Conservation (phyloP, 2,113 vertebrate genomes). For the Sorex araneus region DNA sequence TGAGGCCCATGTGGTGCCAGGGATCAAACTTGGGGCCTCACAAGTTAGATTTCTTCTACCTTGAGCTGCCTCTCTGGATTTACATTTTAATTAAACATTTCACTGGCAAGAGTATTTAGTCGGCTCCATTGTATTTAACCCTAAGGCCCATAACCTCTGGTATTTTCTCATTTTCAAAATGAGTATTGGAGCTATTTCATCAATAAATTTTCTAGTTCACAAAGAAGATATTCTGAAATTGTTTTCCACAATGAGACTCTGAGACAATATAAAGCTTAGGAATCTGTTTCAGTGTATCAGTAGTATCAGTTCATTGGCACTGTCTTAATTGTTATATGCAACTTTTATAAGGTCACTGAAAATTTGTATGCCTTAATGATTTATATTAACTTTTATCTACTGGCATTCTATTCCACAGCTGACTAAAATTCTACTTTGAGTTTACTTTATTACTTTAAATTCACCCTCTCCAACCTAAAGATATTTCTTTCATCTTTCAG, state of each 20-base stretch:
- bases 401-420: neutral
- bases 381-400: neutral
- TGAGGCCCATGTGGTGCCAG: no score
- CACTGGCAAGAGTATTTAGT: slow-evolving; percentile 14
- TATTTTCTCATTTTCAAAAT: slow-evolving; percentile 56
- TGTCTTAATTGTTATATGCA: neutral
- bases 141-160: neutral
- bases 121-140: slow-evolving; percentile 35
- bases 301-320: slow-evolving; percentile 12
- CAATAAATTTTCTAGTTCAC: slow-evolving; percentile 44
- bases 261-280: neutral
- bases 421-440: neutral
- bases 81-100: slow-evolving; percentile 67
- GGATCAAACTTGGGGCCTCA: no score
- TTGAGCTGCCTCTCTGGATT: neutral
- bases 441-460: slow-evolving; percentile 25
- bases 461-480: slow-evolving; percentile 20
- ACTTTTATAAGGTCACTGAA: slow-evolving; percentile 38
- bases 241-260: slow-evolving; percentile 54
- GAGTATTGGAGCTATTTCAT: neutral
- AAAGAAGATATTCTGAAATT: slow-evolving; percentile 30
- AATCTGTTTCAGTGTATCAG: neutral
- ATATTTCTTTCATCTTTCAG: slow-evolving; percentile 84
- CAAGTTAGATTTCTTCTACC: no score
- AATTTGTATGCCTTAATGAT: neutral